These are phyloP conservation scores for Antennarius striatus DNA, from an alignment of 2,113 vertebrate species.

Conservation along the genomic window DNA sequence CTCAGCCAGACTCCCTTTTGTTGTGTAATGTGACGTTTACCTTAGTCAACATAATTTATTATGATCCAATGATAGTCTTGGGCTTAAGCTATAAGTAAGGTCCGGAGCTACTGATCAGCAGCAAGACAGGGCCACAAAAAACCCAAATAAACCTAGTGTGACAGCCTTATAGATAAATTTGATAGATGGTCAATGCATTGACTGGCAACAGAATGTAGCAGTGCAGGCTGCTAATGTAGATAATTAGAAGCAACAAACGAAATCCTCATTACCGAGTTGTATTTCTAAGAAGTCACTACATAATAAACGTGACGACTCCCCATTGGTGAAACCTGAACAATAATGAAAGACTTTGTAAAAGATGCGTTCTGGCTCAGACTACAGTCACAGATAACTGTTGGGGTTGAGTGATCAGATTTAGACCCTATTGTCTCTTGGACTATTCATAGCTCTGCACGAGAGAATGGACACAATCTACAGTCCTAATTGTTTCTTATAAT, in stretches of 20 bases:
- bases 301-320: conserved; percentile 42
- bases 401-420: conserved; percentile 29
- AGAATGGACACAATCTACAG: conserved; percentile 9
- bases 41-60: no score
- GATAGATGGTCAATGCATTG: conserved; percentile 39
- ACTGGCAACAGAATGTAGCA: conserved; percentile 25
- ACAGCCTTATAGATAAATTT: no score
- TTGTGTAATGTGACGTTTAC: no score
- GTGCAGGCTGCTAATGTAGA: conserved; percentile 34
- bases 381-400: conserved; percentile 36
- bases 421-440: background rate
- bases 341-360: conserved; percentile 32
- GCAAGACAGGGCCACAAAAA: no score
- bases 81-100: no score
- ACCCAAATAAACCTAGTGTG: no score
- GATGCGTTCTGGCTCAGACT: conserved; percentile 28
- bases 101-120: no score
- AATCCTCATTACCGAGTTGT: conserved; percentile 65
- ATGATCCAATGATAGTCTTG: no score
- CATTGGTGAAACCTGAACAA: conserved; percentile 31
- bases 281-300: conserved; percentile 48
- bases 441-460: conserved; percentile 27
- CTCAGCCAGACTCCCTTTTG: no score
- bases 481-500: conserved; percentile 30
- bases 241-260: conserved; percentile 54